Evolutionary conservation across 2,113 vertebrate species (phyloP).

Genomic region (Sinocyclocheilus rhinocerous): DNA sequence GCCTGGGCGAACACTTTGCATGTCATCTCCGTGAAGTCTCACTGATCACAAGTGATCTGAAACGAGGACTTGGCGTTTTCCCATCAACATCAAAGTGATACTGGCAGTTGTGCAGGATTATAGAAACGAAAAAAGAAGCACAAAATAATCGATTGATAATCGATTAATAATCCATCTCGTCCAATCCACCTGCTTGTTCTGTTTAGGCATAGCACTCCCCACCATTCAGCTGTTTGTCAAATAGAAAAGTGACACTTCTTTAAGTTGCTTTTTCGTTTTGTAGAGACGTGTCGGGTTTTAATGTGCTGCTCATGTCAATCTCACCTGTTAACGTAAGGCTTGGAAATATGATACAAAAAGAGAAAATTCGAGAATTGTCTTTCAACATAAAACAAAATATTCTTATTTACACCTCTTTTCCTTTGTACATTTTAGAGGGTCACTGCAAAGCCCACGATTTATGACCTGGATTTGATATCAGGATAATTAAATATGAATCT

Average conservation of each 20-base stretch:
- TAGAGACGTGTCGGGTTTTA: conserved; percentile 23
- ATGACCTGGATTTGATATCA: conserved; percentile 28
- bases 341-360: conserved; percentile 58
- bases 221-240: not conserved
- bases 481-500: conserved; percentile 28
- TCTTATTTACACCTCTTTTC: conserved; percentile 76
- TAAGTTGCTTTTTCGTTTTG: not conserved
- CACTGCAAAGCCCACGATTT: conserved; percentile 42
- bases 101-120: conserved; percentile 25
- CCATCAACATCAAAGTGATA: conserved; percentile 32
- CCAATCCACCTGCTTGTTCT: not conserved
- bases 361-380: conserved; percentile 62
- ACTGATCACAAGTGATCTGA: conserved; percentile 15
- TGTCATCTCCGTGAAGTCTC: conserved; percentile 24
- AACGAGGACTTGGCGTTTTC: conserved; percentile 21
- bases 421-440: conserved; percentile 51
- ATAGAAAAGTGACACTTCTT: conserved; percentile 8
- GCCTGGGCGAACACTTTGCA: conserved; percentile 72
- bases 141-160: conserved; percentile 24
- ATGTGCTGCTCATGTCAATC: conserved; percentile 19
- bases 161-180: conserved; percentile 31
- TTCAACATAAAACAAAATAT: conserved; percentile 77
- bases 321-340: conserved; percentile 45
- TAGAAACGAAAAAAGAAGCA: conserved; percentile 28
- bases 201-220: not conserved